Conservation (phyloP, 1,140 invertebrate species). For the Chlorops oryzae region DNA sequence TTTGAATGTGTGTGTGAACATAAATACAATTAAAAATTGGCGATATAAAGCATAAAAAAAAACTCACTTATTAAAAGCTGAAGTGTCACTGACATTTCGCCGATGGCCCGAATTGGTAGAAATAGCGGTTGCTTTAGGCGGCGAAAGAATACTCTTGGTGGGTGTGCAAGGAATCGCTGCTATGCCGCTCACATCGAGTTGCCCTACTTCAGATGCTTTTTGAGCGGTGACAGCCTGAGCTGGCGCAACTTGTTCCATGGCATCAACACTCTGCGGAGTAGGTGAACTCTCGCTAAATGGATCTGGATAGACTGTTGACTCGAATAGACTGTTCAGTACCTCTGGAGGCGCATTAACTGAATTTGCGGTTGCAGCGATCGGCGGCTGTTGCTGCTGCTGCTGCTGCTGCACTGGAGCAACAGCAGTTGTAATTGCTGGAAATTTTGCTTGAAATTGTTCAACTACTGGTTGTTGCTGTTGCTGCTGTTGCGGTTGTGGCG, state of each 20-base stretch:
- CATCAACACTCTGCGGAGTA: conserved; percentile 1
- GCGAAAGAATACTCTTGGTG: conserved; percentile 49
- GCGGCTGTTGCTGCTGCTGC: conserved; percentile 20
- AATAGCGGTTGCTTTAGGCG: conserved; percentile 31
- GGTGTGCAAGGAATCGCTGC: conserved; percentile 19
- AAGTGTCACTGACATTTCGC: conserved; percentile 80
- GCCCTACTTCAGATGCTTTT: no score
- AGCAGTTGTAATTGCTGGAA: conserved; percentile 44
- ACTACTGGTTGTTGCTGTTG: conserved; percentile 25
- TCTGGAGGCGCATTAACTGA: conserved; percentile 25
- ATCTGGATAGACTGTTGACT: conserved; percentile 54
- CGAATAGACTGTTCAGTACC: conserved; percentile 46
- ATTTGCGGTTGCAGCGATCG: neutral
- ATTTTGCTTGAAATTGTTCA: conserved; percentile 46
- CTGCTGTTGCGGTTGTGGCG: conserved; percentile 33
- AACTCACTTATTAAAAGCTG: conserved; percentile 74
- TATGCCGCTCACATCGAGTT: conserved; percentile 2
- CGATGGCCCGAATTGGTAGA: conserved; percentile 53
- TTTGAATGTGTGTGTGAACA: no score
- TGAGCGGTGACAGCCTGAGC: no score
- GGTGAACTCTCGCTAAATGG: conserved; percentile 53
- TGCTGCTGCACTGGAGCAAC: conserved; percentile 30
- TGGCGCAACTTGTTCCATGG: no score
- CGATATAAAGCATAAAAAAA: conserved; percentile 15
- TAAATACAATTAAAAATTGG: no score